Percentiles rank a stretch among this genome's conserved stretches.
phyloP scores from a whole-genome alignment of 2,797 vertebrate genomes.

The Eospalax fontanierii region DNA sequence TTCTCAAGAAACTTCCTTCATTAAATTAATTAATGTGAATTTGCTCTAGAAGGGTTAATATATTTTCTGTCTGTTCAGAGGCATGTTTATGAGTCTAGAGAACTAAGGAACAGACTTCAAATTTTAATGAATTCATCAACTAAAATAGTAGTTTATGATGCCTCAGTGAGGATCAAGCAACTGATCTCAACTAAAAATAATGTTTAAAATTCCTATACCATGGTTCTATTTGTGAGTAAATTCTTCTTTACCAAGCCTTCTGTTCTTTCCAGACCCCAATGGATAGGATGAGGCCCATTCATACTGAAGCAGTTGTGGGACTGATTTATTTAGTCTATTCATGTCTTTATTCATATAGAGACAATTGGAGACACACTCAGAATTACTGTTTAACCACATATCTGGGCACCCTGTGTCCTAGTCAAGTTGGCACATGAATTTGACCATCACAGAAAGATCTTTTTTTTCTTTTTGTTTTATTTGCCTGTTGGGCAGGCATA shows the following conservation, averaged over 20 bases:
- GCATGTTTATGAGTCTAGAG: constrained; percentile 40
- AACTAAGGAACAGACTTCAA: neutral
- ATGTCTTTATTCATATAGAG: neutral
- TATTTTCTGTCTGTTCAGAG: constrained; percentile 3
- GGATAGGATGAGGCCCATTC: neutral
- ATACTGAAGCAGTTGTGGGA: too few species aligned
- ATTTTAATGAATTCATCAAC: constrained; percentile 16
- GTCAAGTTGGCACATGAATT: neutral
- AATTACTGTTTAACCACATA: constrained; percentile 29
- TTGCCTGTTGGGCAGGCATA: neutral
- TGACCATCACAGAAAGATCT: neutral
- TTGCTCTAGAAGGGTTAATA: constrained; percentile 63
- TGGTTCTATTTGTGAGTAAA: neutral
- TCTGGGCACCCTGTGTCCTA: neutral
- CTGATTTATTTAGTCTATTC: neutral
- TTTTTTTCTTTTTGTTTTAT: neutral
- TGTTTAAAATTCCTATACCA: neutral
- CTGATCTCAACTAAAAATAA: neutral
- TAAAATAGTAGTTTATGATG: constrained; percentile 54
- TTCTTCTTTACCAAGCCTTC: neutral
- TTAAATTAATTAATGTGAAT: constrained; percentile 59
- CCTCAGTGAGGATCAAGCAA: neutral
- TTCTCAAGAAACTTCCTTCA: neutral
- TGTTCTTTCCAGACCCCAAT: neutral
- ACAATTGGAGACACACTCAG: neutral